Evolutionary conservation across 1,140 invertebrate species (phyloP).

Genomic region (Drosophila ananassae): DNA sequence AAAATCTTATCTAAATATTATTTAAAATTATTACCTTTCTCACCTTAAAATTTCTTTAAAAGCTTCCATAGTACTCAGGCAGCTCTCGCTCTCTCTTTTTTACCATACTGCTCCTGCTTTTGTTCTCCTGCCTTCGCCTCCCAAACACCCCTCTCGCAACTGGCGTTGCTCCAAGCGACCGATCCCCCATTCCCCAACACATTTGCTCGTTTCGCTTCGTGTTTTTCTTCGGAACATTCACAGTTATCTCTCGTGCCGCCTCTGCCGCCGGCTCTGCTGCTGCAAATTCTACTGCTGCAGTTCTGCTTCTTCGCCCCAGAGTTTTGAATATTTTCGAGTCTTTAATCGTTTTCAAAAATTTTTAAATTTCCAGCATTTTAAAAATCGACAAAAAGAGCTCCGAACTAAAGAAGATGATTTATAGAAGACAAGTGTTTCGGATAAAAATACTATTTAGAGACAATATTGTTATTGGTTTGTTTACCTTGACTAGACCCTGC

Average conservation of each 20-base stretch:
- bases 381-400: conserved; percentile 5
- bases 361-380: conserved; percentile 2
- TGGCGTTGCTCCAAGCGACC: conserved; percentile 70
- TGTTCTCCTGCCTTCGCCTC: conserved; percentile 4
- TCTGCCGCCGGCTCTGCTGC: conserved; percentile 10
- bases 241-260: conserved; percentile 18
- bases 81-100: conserved; percentile 5
- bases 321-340: conserved; percentile 29
- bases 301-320: not conserved
- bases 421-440: conserved; percentile 18
- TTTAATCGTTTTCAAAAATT: not conserved
- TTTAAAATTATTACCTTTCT: not conserved
- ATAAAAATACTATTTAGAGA: not conserved
- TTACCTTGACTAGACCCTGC: not conserved
- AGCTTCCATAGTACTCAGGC: not conserved
- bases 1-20: not conserved
- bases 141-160: conserved; percentile 36
- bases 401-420: conserved; percentile 15
- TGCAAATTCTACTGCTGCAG: conserved; percentile 6
- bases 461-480: not conserved
- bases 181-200: conserved; percentile 24
- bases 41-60: not conserved
- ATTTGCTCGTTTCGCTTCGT: conserved; percentile 45
- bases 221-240: conserved; percentile 23
- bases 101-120: conserved; percentile 1